Conservation (phyloP, 2,113 vertebrate species). For the Anseranas semipalmata region DNA sequence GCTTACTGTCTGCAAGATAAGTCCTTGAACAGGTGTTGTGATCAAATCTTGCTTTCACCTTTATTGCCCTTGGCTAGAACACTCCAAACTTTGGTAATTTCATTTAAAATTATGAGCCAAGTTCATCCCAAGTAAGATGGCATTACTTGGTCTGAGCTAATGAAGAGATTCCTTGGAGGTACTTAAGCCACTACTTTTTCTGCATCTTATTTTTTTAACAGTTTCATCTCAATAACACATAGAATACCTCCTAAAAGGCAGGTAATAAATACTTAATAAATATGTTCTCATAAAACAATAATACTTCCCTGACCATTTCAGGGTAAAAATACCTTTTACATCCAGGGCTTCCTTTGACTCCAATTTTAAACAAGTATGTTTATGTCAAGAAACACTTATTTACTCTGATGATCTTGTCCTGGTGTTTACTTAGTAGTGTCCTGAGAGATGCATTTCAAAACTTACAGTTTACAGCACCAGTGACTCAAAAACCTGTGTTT, state of each 20-base stretch:
- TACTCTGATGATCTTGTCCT: not conserved
- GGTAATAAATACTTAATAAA: not conserved
- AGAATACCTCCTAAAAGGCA: not conserved
- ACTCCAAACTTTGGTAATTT: not conserved
- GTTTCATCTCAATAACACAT: not conserved
- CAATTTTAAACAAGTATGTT: fast-evolving
- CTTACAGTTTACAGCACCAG: not conserved
- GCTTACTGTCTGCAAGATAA: not conserved
- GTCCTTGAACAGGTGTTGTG: not conserved
- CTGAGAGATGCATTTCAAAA: not conserved
- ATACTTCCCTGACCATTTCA: not conserved
- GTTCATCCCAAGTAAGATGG: not conserved
- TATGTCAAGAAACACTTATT: not conserved
- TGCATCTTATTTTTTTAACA: not conserved
- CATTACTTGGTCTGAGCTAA: not conserved
- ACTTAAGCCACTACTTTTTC: not conserved
- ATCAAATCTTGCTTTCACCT: not conserved
- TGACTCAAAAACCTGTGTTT: not conserved
- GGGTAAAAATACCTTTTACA: not conserved
- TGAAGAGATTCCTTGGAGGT: not conserved
- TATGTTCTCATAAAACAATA: not conserved
- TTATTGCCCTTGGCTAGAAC: not conserved
- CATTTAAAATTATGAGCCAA: not conserved
- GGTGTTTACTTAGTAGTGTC: not conserved
- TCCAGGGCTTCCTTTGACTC: not conserved